phyloP scores from a whole-genome alignment of 2,113 vertebrate species.

The Petrocephalus zakoni region DNA sequence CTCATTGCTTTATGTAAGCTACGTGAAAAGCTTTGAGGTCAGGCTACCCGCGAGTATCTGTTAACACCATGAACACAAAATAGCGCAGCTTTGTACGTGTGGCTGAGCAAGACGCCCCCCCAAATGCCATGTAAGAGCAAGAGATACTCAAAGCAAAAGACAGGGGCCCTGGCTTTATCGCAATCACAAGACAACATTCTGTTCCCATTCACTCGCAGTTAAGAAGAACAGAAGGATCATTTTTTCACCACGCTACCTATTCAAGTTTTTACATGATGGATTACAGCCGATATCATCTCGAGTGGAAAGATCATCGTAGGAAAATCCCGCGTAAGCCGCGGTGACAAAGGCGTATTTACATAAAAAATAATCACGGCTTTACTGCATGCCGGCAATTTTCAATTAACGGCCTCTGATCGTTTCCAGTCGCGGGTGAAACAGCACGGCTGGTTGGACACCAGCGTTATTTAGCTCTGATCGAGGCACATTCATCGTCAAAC shows the following conservation, averaged over 20 bases:
- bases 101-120: background rate
- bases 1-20: background rate
- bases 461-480: background rate
- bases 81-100: background rate
- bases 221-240: background rate
- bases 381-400: background rate
- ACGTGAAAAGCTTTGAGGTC: background rate
- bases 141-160: background rate
- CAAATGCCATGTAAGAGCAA: background rate
- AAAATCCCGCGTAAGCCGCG: background rate
- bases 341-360: background rate
- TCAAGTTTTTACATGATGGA: background rate
- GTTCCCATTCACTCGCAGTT: background rate
- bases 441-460: background rate
- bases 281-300: background rate
- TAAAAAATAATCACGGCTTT: constrained; percentile 11
- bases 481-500: background rate
- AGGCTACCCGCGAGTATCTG: background rate
- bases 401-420: background rate
- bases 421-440: background rate
- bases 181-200: background rate
- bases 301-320: background rate
- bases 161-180: background rate
- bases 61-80: background rate
- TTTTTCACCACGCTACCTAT: background rate